Evolutionary conservation across 2,888 invertebrate species (phyloP).

Genomic region (Alentia gelatinosa): DNA sequence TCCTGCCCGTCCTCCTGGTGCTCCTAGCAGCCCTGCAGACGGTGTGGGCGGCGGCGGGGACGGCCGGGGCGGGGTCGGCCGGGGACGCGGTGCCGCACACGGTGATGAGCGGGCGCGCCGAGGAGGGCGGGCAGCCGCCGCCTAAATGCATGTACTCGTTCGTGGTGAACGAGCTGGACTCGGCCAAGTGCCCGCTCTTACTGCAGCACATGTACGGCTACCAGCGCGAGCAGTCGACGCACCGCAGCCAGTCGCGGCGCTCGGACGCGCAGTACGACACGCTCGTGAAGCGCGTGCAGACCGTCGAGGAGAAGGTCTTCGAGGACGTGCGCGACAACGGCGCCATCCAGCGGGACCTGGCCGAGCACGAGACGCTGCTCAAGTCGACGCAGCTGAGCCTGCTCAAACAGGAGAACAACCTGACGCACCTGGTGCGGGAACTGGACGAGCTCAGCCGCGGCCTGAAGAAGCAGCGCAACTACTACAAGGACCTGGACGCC

Average conservation of each 20-base stretch:
- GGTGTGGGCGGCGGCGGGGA: neutral
- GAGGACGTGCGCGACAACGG: neutral
- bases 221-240: neutral
- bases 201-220: conserved; percentile 36
- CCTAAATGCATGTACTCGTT: conserved; percentile 53
- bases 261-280: neutral
- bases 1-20: neutral
- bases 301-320: conserved; percentile 19
- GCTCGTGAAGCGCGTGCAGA: neutral
- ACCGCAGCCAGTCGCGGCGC: neutral
- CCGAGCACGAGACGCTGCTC: conserved; percentile 7
- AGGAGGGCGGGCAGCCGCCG: conserved; percentile 14
- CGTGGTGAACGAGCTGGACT: conserved; percentile 53
- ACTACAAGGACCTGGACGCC: conserved; percentile 69
- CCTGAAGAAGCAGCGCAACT: neutral
- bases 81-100: neutral
- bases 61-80: neutral
- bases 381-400: neutral
- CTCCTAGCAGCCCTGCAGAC: neutral
- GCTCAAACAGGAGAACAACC: neutral
- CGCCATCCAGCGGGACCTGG: neutral
- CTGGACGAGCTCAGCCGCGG: neutral
- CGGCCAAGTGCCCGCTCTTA: conserved; percentile 51
- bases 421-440: neutral
- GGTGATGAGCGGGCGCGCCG: neutral